Percentiles rank a stretch among this genome's conserved stretches.
These are phyloP conservation scores for Aporophyla lueneburgensis DNA, from an alignment of 2,888 invertebrate genomes.

Conservation along the genomic window DNA sequence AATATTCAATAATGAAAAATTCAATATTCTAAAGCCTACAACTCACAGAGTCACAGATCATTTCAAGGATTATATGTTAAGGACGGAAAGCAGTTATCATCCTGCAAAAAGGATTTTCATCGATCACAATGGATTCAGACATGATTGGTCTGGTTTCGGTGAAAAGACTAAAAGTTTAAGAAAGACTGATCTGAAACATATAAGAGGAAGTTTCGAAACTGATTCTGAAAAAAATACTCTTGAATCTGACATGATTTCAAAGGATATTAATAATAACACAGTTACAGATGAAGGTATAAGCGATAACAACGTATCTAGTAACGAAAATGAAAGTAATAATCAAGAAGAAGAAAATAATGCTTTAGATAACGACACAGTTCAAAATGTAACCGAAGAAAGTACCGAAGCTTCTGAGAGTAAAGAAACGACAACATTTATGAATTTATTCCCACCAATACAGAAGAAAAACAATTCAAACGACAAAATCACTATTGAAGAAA, in stretches of 20 bases:
- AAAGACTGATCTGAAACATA: conserved; percentile 63
- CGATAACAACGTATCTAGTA: not conserved
- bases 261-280: not conserved
- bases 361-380: not conserved
- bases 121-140: conserved; percentile 81
- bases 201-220: not conserved
- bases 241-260: not conserved
- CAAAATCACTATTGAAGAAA: not conserved
- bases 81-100: conserved; percentile 56
- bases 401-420: not conserved
- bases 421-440: not conserved
- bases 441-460: not conserved
- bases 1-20: conserved; percentile 75
- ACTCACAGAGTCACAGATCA: conserved; percentile 77
- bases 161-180: conserved; percentile 63
- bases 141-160: conserved; percentile 78
- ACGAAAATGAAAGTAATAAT: not conserved
- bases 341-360: not conserved
- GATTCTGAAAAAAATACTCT: not conserved
- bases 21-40: conserved; percentile 77
- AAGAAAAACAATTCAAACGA: conserved; percentile 17
- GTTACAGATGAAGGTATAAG: conserved; percentile 4
- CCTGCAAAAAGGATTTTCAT: conserved; percentile 71
- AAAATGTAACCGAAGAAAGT: conserved; percentile 1
- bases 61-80: conserved; percentile 76